Evolutionary conservation across 2,888 invertebrate species (phyloP).

Genomic region (Lasioglossum lativentre): DNA sequence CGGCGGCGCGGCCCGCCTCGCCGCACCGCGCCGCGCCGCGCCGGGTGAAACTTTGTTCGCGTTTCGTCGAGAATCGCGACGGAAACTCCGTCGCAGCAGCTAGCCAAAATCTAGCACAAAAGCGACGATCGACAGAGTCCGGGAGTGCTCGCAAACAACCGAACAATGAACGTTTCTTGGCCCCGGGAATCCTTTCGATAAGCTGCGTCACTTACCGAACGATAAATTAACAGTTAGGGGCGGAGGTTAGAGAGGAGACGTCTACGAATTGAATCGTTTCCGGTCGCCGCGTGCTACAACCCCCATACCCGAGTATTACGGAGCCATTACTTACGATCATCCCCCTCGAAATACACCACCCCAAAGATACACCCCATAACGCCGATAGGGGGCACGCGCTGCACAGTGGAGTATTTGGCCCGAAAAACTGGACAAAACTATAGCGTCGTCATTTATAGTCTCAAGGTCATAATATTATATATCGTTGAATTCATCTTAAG

Average conservation of each 20-base stretch:
- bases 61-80: background rate
- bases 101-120: background rate
- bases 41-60: background rate
- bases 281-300: constrained; percentile 79
- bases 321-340: constrained; percentile 78
- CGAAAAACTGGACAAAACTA: too few relatives aligned
- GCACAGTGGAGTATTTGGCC: too few relatives aligned
- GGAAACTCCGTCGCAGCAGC: background rate
- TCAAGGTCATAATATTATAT: too few relatives aligned
- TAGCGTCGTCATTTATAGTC: too few relatives aligned
- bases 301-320: constrained; percentile 78
- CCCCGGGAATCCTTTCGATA: constrained; percentile 54
- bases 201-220: constrained; percentile 78
- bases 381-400: background rate
- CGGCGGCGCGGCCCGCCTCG: background rate
- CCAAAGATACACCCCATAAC: constrained; percentile 46
- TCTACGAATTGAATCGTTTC: constrained; percentile 82
- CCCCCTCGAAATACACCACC: constrained; percentile 47
- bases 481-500: too few relatives aligned
- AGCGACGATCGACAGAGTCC: background rate
- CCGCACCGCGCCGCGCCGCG: too few relatives aligned
- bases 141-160: constrained; percentile 25
- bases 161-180: constrained; percentile 20
- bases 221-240: constrained; percentile 81
- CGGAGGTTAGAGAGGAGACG: constrained; percentile 59